Base-by-base conservation (phyloP, 2,888 invertebrate genomes). In the Abrostola tripartita region DNA sequence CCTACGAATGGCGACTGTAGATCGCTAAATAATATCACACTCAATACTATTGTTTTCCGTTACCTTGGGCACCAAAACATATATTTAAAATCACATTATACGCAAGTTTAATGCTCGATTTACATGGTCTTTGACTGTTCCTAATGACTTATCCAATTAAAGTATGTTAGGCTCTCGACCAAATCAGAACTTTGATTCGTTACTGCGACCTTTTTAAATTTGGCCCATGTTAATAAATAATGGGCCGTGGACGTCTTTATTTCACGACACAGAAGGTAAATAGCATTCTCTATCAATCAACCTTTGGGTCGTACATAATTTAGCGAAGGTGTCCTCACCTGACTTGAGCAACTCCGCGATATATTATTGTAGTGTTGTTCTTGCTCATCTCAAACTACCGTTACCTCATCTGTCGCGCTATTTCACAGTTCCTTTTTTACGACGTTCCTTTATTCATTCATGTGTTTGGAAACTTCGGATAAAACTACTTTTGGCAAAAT, bases 1-100 rank as follows among this genome's bases (percentile, higher is more conserved):
- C 78, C 79, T 81, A 76, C 84, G 79, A 81, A 77, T 71, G 76
- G 78, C 55, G 75, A 77, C 74, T 81, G 60, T 62, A 79, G 75
- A 75, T 76, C 54, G 74, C 74, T 61, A 77, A 75, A 77, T 81
- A 78, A 81, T 74, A 80, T 64, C 66, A 74, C 63, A 65, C 35
- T 52, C 56, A 51, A 49, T 58, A 65, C 64, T 59, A 72, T 71
- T 72, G 56, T 71, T 71, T 74, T 56, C 68, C 68, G 49, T 68
- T 67, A 69, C 59, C 61, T 60, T 61, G 5, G 37, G 52, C 55
- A 35, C 41, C 53, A 49, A 70, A 76, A 65, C 62, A 40, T 65
- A 74, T 70, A 75, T 73, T 80, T 78, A 75, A 80, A 78, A 41
- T 70, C 37, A 52, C 75, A 80, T 80, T 80, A 78, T 37, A 57